A percentile compares a stretch with the other conserved stretches of the same genome.
Evolutionary conservation across 2,797 vertebrate genomes (phyloP).

Genomic region (Periophthalmus magnuspinnatus): DNA sequence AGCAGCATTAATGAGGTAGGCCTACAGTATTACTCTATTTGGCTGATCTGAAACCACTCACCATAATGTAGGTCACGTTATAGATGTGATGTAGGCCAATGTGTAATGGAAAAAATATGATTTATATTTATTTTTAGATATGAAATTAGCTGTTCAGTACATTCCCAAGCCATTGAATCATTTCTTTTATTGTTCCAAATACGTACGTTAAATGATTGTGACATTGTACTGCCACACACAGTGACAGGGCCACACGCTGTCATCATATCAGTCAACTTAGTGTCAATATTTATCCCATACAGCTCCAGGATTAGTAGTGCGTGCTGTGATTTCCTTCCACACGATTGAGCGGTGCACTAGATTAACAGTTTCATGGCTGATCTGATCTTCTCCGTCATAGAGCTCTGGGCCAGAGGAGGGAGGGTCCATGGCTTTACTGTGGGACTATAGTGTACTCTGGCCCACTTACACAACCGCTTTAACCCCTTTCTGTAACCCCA

Average conservation of each 20-base stretch:
- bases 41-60: neutral
- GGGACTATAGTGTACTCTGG: constrained; percentile 36
- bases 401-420: constrained; percentile 24
- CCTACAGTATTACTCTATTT: neutral
- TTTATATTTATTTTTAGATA: neutral
- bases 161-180: neutral
- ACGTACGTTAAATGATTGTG: neutral
- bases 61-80: neutral
- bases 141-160: neutral
- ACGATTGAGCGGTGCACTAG: constrained; percentile 64
- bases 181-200: neutral
- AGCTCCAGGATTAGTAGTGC: constrained; percentile 60
- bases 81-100: neutral
- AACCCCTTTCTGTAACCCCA: constrained; percentile 48
- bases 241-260: constrained; percentile 46
- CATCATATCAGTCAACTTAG: constrained; percentile 58
- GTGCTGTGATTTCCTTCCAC: constrained; percentile 63
- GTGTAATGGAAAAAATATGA: neutral
- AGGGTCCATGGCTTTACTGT: constrained; percentile 4
- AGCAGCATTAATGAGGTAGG: neutral
- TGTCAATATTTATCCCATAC: constrained; percentile 70
- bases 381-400: constrained; percentile 50
- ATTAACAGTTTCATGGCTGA: constrained; percentile 71
- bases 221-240: neutral
- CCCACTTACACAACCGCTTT: constrained; percentile 57